Evolutionary conservation across 2,888 invertebrate genomes (phyloP), one percentile per base, ranked within the genome.

Genomic region (Trissoscelio sp.): DNA sequence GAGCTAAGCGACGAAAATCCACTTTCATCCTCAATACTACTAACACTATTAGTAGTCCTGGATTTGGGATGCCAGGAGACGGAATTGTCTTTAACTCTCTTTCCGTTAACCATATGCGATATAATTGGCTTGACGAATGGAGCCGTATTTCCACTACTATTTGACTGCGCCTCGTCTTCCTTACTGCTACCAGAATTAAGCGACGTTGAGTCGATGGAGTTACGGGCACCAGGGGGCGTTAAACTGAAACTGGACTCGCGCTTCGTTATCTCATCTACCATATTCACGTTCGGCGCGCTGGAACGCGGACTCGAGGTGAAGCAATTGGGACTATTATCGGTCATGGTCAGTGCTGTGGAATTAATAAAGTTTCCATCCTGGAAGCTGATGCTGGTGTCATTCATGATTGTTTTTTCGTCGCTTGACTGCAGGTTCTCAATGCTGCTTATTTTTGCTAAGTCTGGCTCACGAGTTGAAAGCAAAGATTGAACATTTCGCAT

Each of bases 1-100:
- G 96, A 96, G 90, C 94, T 96, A 93, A 96, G 95, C 6, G 96
- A 96, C 11, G 96, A 96, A 91, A 96, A 96, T 24, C 96, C 96
- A 88, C 96, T 96, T 91, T 96, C 96, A 86, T 96, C 96, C 89
- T 96, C 96, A 7, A 92, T 92, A 77, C 90, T 90, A 84, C 90
- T 90, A 6, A 88, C 87, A 55, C 89, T 90, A 44, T 84, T 87
- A 6, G 88, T 80, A 2, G 88, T 90, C 42, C 87, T 88, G 4
- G 86, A 79, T 6, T 78, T 85, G 51, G 22, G 66, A 22, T 58
- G 73, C 67, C 74, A 70, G 2, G 78, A 58, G 3, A 22, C 34
- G 18, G 72, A 72, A 11, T 51, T 18, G 28, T 86, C 85, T 16
- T 82, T 85, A 6, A 48, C 31, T n/a, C 81, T 79, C 46, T 74